Evolutionary conservation across 2,888 invertebrate genomes (phyloP), one percentile per base, ranked within the genome.

Genomic region (Ectropis crepuscularia): DNA sequence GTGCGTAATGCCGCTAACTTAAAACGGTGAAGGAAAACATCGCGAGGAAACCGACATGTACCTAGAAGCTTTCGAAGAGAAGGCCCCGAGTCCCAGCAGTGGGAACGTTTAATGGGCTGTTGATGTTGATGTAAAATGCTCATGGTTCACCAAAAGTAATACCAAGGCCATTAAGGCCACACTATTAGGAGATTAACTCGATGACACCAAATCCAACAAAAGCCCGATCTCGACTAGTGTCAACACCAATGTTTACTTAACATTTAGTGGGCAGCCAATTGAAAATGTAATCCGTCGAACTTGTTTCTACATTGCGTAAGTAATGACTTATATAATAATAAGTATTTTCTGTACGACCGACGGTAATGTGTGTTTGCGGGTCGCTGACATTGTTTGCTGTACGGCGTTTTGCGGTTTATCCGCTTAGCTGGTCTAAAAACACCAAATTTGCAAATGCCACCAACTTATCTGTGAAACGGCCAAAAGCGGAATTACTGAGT

Each of bases 291-390:
- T 67, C 63, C 54, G 51, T 16, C n/a, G 37, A 47, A 43, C 53
- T 60, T 46, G 50, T 65, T 57, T 54, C 53, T 42, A 54, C 42
- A 58, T 73, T 74, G 57, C 74, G 68, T 61, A 63, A 68, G 68
- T 65, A 65, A 69, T 61, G 36, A 49, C 66, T 77, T 77, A 76
- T 62, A 70, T 77, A 71, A 81, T 59, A 11, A 57, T 53, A 48
- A 16, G 53, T 57, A 49, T 53, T 61, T 57, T 50, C 41, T 51
- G 58, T 65, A 66, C 65, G 70, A 49, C 54, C 57, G 45, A 46
- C 37, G 47, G 57, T 46, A 50, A 77, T 76, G 63, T 78, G 68
- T 76, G 76, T 78, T 75, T 75, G 61, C 70, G 67, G 78, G 78
- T 74, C 77, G 71, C 68, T 79, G 79, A 72, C 76, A 72, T 50